phyloP scores from a whole-genome alignment of 2,888 invertebrate genomes.

The Ophioninae sp. region DNA sequence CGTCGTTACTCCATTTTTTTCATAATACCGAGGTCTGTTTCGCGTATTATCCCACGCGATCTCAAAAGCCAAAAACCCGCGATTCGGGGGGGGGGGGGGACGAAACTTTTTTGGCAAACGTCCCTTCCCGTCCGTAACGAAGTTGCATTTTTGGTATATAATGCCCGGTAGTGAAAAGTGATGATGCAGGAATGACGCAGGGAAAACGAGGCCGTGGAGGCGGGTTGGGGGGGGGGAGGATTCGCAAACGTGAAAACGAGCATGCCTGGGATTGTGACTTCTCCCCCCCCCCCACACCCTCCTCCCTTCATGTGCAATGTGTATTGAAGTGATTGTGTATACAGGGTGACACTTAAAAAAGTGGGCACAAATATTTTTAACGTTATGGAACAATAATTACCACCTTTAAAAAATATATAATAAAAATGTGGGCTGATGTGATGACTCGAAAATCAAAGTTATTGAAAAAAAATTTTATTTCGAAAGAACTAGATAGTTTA shows the following conservation, averaged over 20 bases:
- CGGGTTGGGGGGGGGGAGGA: slow-evolving; percentile 46
- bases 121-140: slow-evolving; percentile 40
- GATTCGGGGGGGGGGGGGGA: not conserved
- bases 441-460: too few relatives aligned
- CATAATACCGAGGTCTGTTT: too few relatives aligned
- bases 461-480: too few relatives aligned
- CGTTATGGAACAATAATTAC: not conserved
- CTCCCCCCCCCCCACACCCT: slow-evolving; percentile 11
- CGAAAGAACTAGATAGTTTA: too few relatives aligned
- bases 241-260: slow-evolving; percentile 58
- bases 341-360: not conserved
- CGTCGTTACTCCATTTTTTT: too few relatives aligned
- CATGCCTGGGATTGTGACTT: slow-evolving; percentile 9
- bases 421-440: too few relatives aligned
- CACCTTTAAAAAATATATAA: slow-evolving; percentile 7
- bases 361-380: not conserved
- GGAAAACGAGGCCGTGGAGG: not conserved
- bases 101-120: slow-evolving; percentile 62
- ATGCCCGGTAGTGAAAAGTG: slow-evolving; percentile 34
- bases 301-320: not conserved
- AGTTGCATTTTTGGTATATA: slow-evolving; percentile 29
- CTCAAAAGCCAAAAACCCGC: too few relatives aligned
- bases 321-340: not conserved
- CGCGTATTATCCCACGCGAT: too few relatives aligned
- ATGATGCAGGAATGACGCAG: slow-evolving; percentile 31